phyloP scores from a whole-genome alignment of 2,797 vertebrate genomes.

The Schizopygopsis pylzovi region DNA sequence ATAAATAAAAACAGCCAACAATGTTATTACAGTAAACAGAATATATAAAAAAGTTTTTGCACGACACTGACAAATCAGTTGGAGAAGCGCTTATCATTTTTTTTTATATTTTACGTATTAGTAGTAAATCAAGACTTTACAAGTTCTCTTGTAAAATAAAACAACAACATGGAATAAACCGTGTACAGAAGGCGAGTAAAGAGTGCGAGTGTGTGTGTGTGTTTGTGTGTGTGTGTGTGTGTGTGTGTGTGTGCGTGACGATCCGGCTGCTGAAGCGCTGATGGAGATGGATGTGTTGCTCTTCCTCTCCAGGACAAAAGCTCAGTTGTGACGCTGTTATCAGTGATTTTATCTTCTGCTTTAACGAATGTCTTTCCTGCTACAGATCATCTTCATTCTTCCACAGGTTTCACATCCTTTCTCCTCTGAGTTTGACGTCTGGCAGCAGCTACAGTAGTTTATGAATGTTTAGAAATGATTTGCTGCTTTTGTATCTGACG shows the following conservation, averaged over 20 bases:
- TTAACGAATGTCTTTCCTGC: conserved; percentile 11
- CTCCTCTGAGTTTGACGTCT: background rate
- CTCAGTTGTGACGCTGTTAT: conserved; percentile 62
- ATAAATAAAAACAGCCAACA: too few relatives aligned
- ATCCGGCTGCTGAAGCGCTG: background rate
- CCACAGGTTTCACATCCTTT: background rate
- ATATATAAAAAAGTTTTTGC: too few relatives aligned
- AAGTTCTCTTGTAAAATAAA: too few relatives aligned
- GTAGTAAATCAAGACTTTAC: too few relatives aligned
- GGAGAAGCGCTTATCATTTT: too few relatives aligned
- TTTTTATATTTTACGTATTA: too few relatives aligned
- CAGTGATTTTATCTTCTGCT: conserved; percentile 17
- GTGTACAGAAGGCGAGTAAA: too few relatives aligned
- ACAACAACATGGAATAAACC: too few relatives aligned
- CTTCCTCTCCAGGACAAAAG: conserved; percentile 68
- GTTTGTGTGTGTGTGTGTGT: too few relatives aligned
- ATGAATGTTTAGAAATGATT: background rate
- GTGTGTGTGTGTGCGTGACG: background rate
- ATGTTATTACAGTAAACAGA: too few relatives aligned
- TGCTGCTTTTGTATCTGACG: background rate
- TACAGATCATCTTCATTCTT: background rate
- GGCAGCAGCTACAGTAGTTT: background rate
- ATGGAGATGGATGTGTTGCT: conserved; percentile 10
- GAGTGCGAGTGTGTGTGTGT: background rate
- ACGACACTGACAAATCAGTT: too few relatives aligned